Base-by-base conservation (phyloP, 2,797 vertebrate genomes). In the Labeo calbasu region DNA sequence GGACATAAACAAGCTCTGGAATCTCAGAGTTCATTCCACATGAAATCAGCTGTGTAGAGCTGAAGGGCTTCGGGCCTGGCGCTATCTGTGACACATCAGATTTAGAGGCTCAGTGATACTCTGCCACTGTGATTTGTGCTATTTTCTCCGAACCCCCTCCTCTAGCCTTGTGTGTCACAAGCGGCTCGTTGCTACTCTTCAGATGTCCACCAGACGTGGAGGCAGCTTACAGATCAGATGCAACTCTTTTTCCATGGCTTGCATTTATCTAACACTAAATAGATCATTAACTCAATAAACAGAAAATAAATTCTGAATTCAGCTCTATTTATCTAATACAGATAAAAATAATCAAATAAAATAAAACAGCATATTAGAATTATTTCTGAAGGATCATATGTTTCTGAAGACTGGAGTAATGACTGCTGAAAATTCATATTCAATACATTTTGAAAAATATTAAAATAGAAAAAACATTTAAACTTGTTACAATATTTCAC, bases 1-100 rank as follows among this genome's bases (percentile, higher is more conserved):
- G 51, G 19, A 68, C 82, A 87, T 88, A 89, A 90, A 91, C 88
- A 88, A 87, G 43, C 57, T 83, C 75, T 78, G 77, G 61, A 83
- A 85, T 53, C 36, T 81, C 43, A 63, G 36, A 65, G 84, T 84
- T 84, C 51, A 82, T 76, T 80, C 61, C 46, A 70, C 61, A 79
- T 83, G 59, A 87, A 88, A 84, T 89, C 76, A 82, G 75, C 77
- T 78, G 85, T 66, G 84, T 77, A 66, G 73, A 65, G 81, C 68
- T 63, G 84, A 83, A 73, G 77, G 66, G 66, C 85, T 83, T 57
- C 28, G 55, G 81, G 68, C 53, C 63, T 82, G 86, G 61, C n/a
- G 57, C 25, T 73, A 72, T 85, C 83, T 76, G 84, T 82, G 81
- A 77, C 75, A 55, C 79, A 77, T 76, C 85, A 85, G 81, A 79